A percentile compares a stretch with the other conserved stretches of the same genome.
These are phyloP conservation scores for Romanomermis culicivorax DNA, from an alignment of 2,888 invertebrate species.

Conservation along the genomic window DNA sequence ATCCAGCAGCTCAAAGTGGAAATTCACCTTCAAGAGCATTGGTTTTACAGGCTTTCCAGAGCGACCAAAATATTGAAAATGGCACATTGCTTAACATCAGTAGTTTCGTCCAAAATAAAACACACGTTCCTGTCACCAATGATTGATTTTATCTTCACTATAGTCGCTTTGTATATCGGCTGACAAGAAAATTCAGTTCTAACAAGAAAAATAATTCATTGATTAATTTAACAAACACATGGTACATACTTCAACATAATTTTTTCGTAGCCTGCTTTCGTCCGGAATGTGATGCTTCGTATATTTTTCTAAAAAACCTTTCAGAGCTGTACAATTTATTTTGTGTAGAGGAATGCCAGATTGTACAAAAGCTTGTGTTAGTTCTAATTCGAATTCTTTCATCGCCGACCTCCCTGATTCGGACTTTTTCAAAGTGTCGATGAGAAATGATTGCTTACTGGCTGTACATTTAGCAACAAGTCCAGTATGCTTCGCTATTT, in stretches of 20 bases:
- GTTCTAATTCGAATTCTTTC: not conserved
- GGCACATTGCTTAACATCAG: too few species aligned
- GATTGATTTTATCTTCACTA: too few species aligned
- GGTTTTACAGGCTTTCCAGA: too few species aligned
- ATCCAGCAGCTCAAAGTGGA: too few species aligned
- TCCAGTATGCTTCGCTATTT: not conserved
- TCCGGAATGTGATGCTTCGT: not conserved
- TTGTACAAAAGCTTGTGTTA: not conserved
- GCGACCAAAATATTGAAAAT: too few species aligned
- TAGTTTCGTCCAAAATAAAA: too few species aligned
- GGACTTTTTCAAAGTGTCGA: not conserved
- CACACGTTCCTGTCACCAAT: too few species aligned
- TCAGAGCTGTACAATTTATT: not conserved
- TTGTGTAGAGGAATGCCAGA: not conserved
- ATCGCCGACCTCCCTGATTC: not conserved
- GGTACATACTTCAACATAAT: not conserved
- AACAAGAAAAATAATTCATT: too few species aligned
- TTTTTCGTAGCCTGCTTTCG: not conserved
- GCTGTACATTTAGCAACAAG: not conserved
- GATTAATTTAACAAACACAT: too few species aligned
- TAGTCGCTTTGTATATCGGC: too few species aligned
- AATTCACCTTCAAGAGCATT: too few species aligned
- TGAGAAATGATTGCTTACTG: not conserved
- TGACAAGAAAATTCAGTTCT: too few species aligned
- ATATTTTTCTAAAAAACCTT: not conserved